phyloP scores from a whole-genome alignment of 2,797 vertebrate genomes.

The Coluber constrictor region DNA sequence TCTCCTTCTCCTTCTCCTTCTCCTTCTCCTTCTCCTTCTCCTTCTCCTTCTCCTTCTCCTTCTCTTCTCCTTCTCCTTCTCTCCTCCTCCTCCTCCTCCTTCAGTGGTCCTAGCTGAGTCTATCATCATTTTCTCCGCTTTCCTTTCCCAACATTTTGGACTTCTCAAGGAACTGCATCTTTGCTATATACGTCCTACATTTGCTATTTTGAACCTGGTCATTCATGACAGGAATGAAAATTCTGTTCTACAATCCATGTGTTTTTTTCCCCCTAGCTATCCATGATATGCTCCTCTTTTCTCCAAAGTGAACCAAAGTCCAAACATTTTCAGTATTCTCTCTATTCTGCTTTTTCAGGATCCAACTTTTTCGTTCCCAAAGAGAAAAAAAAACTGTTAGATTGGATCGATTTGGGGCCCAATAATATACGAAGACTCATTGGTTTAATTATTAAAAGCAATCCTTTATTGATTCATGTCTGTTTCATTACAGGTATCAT shows the following conservation, averaged over 20 bases:
- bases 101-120: not conserved
- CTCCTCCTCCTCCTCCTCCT: not conserved
- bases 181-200: not conserved
- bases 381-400: not conserved
- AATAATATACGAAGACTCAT: too few relatives aligned
- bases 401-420: too few relatives aligned
- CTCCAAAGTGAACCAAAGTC: not conserved
- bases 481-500: too few relatives aligned
- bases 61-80: too few relatives aligned
- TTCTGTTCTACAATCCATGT: not conserved
- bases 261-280: not conserved
- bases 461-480: too few relatives aligned
- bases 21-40: rapidly evolving
- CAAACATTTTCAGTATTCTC: not conserved
- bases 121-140: not conserved
- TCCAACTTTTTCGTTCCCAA: not conserved
- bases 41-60: not conserved
- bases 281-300: not conserved
- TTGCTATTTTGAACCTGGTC: not conserved
- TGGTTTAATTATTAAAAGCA: too few relatives aligned
- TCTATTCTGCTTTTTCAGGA: not conserved
- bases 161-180: not conserved
- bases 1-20: not conserved
- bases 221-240: not conserved
- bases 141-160: not conserved